These are phyloP conservation scores for Dysidea cf. avara DNA, from an alignment of 37 sponge, comb jelly and placozoan genomes.

Conservation along the genomic window DNA sequence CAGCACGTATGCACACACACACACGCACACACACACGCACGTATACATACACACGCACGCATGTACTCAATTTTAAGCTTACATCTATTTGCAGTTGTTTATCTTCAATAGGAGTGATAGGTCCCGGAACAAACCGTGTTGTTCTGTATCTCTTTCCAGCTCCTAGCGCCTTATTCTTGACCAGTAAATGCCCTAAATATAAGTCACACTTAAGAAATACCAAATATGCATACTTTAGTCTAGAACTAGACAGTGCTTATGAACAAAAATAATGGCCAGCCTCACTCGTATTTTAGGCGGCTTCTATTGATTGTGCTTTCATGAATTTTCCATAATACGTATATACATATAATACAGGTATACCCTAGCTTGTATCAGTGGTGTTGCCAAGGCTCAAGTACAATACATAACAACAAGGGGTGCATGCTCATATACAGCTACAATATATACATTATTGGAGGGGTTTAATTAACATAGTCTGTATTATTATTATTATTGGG, in stretches of 20 bases:
- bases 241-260: neutral
- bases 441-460: no score
- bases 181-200: slow-evolving; percentile 23
- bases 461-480: no score
- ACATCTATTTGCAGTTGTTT: neutral
- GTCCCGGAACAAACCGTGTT: neutral
- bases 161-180: slow-evolving; percentile 33
- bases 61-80: neutral
- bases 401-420: no score
- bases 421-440: no score
- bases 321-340: no score
- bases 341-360: no score
- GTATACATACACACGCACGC: neutral
- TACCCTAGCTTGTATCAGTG: no score
- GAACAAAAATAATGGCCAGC: no score
- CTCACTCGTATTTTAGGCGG: no score
- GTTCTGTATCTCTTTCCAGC: slow-evolving; percentile 18
- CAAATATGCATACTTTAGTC: neutral
- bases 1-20: slow-evolving; percentile 19
- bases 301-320: no score
- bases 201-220: neutral
- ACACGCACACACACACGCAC: slow-evolving; percentile 32
- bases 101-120: neutral
- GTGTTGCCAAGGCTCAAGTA: no score
- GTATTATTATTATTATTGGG: no score